Evolutionary conservation across 2,888 invertebrate genomes (phyloP).

Genomic region (Tenthredo scrophulariae): DNA sequence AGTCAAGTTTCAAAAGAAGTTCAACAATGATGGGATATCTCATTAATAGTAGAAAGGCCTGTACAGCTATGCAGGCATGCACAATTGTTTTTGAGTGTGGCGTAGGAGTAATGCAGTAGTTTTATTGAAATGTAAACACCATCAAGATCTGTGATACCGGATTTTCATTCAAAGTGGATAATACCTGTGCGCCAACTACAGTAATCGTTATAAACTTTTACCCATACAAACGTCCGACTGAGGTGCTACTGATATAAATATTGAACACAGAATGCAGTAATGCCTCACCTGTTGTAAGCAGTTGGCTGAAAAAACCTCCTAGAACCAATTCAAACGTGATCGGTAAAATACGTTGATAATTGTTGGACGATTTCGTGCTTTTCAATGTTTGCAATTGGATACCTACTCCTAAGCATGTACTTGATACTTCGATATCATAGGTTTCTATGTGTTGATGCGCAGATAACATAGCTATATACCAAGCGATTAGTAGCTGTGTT

Average conservation of each 20-base stretch:
- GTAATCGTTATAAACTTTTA: neutral
- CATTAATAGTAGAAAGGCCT: neutral
- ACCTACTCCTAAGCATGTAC: neutral
- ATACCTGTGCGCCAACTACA: neutral
- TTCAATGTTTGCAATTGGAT: neutral
- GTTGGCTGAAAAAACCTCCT: slow-evolving; percentile 11
- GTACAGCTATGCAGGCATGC: neutral
- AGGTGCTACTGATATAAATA: neutral
- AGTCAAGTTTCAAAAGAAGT: neutral
- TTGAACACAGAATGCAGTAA: slow-evolving; percentile 15
- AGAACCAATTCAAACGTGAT: neutral
- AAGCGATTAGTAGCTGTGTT: slow-evolving; percentile 36
- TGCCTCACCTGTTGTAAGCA: neutral
- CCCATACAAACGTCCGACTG: neutral
- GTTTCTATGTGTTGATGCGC: slow-evolving; percentile 16
- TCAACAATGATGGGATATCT: slow-evolving; percentile 1
- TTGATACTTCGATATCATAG: neutral
- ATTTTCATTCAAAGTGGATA: neutral
- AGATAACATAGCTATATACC: neutral
- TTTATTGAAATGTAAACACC: neutral
- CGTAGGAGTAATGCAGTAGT: neutral
- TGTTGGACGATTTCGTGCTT: neutral
- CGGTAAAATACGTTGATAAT: neutral
- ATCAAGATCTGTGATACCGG: neutral
- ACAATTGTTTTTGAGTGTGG: neutral